Percentiles rank a stretch among this genome's conserved stretches.
Evolutionary conservation across 2,888 invertebrate species (phyloP).

Genomic region (Fragum whitleyi): DNA sequence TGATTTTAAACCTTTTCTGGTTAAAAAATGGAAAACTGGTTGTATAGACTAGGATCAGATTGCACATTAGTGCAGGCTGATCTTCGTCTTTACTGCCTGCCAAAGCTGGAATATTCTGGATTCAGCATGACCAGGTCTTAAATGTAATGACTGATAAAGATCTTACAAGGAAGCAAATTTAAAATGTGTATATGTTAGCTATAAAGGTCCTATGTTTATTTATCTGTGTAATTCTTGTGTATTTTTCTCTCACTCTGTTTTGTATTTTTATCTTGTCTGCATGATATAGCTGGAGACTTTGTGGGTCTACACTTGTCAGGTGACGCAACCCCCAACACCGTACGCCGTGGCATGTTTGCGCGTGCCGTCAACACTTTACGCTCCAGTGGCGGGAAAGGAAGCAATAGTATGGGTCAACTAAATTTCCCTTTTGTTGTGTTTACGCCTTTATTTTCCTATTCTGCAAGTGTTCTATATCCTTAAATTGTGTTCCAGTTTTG

Average conservation of each 20-base stretch:
- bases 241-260: constrained; percentile 10
- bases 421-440: constrained; percentile 11
- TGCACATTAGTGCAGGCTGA: too few relatives aligned
- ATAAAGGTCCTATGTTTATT: too few relatives aligned
- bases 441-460: constrained; percentile 8
- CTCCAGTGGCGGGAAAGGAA: constrained; percentile 88
- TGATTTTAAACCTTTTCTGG: too few relatives aligned
- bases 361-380: constrained; percentile 93
- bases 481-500: constrained; percentile 1
- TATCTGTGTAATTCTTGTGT: neutral
- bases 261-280: constrained; percentile 44
- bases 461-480: constrained; percentile 24
- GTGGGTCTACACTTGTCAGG: constrained; percentile 65
- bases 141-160: too few relatives aligned
- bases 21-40: too few relatives aligned
- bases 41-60: too few relatives aligned
- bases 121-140: too few relatives aligned
- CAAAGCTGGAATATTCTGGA: too few relatives aligned
- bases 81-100: too few relatives aligned
- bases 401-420: constrained; percentile 55
- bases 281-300: constrained; percentile 52
- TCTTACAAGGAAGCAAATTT: too few relatives aligned
- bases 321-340: constrained; percentile 68
- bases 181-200: too few relatives aligned
- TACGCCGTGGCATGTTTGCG: constrained; percentile 88